A percentile compares a stretch with the other conserved stretches of the same genome.
phyloP scores from a whole-genome alignment of 2,797 vertebrate genomes.

The Nasua narica region DNA sequence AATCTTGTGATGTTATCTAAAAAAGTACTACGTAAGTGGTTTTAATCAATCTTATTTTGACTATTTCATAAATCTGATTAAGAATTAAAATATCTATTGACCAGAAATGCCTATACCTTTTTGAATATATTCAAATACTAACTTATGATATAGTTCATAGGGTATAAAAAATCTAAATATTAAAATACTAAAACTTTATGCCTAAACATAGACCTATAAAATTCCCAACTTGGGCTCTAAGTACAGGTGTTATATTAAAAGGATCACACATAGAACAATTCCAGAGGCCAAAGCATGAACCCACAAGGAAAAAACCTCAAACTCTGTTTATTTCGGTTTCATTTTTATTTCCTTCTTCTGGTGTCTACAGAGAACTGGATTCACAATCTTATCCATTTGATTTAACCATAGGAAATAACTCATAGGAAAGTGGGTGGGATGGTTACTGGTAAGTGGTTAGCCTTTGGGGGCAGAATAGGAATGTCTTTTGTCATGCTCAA shows the following conservation, averaged over 20 bases:
- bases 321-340: neutral
- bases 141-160: neutral
- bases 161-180: neutral
- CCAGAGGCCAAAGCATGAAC: neutral
- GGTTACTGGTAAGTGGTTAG: neutral
- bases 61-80: neutral
- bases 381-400: neutral
- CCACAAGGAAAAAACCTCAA: neutral
- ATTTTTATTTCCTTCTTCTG: neutral
- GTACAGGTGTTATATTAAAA: neutral
- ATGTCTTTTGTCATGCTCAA: neutral
- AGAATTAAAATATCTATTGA: conserved; percentile 38
- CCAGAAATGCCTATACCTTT: neutral
- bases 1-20: neutral
- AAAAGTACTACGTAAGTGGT: neutral
- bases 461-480: neutral
- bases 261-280: neutral
- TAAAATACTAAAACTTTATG: neutral
- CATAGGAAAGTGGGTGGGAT: neutral
- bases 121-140: neutral
- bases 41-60: conserved; percentile 3
- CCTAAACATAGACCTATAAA: neutral
- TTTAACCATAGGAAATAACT: neutral
- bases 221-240: neutral
- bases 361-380: neutral